phyloP scores from a whole-genome alignment of 2,113 vertebrate genomes.

The Menura novaehollandiae region DNA sequence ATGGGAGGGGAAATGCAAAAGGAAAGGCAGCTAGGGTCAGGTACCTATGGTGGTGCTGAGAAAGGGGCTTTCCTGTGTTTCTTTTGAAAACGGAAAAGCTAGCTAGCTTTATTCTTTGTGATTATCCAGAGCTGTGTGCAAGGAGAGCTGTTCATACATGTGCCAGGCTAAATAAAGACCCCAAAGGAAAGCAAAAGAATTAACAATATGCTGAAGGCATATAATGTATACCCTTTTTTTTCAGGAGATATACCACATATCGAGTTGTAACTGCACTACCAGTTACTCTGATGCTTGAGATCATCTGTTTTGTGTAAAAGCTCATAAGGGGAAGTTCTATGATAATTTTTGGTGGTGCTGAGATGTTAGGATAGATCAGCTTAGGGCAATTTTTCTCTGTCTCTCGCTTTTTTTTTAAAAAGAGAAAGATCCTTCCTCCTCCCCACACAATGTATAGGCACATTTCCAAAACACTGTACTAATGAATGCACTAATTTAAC shows the following conservation, averaged over 20 bases:
- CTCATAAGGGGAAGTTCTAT: neutral
- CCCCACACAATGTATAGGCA: neutral
- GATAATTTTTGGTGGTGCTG: neutral
- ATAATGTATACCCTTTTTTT: neutral
- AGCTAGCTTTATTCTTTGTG: neutral
- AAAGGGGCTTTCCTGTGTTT: neutral
- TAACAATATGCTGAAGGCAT: neutral
- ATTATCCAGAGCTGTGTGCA: neutral
- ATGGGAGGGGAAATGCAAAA: neutral
- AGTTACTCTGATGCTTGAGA: neutral
- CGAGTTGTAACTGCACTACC: neutral
- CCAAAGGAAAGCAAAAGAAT: neutral
- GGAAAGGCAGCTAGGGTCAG: neutral
- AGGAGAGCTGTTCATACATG: neutral
- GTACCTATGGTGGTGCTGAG: neutral
- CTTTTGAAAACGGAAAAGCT: neutral
- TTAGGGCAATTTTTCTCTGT: neutral
- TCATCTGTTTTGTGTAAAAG: neutral
- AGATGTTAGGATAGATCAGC: neutral
- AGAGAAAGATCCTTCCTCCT: neutral
- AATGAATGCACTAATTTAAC: conserved; percentile 41
- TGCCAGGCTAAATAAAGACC: neutral
- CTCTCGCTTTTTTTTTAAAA: neutral
- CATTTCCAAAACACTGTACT: conserved; percentile 26
- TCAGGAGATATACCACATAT: neutral